phyloP scores from a whole-genome alignment of 2,888 invertebrate genomes.

The Scaptomyza parva region DNA sequence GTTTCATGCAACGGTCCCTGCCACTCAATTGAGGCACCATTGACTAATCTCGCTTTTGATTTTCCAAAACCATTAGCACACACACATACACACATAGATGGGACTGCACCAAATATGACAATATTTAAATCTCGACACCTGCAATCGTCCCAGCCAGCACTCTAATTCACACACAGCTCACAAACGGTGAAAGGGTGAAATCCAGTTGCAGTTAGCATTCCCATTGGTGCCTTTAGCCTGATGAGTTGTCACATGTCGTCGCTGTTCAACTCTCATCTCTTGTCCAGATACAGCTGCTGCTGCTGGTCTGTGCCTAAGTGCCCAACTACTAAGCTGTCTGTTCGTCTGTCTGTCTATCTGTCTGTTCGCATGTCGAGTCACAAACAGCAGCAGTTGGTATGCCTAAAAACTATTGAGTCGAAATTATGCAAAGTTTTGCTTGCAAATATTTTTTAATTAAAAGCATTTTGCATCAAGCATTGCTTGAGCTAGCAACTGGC shows the following conservation, averaged over 20 bases:
- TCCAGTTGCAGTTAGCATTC: conserved; percentile 55
- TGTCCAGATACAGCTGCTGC: conserved; percentile 21
- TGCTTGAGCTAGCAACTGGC: conserved; percentile 46
- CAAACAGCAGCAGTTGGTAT: conserved; percentile 28
- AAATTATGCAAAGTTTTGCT: conserved; percentile 68
- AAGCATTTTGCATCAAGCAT: conserved; percentile 58
- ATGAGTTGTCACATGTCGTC: conserved; percentile 79
- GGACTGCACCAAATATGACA: conserved; percentile 55
- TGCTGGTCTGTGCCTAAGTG: conserved; percentile 46
- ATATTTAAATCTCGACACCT: conserved; percentile 61
- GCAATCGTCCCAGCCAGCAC: conserved; percentile 34
- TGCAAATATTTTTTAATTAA: conserved; percentile 75
- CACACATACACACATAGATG: conserved; percentile 14
- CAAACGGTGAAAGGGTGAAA: background rate
- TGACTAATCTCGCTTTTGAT: conserved; percentile 72
- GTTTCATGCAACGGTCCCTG: conserved; percentile 32
- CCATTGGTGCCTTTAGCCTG: conserved; percentile 61
- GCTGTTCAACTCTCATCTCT: conserved; percentile 25
- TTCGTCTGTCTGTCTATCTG: conserved; percentile 1
- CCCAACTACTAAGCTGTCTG: conserved; percentile 49
- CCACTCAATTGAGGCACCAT: conserved; percentile 66
- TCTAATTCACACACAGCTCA: conserved; percentile 59
- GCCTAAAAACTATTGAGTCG: conserved; percentile 60
- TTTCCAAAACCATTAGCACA: conserved; percentile 64
- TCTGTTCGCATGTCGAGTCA: conserved; percentile 21